These are phyloP conservation scores for Lasioglossum vierecki DNA, from an alignment of 2,888 invertebrate species.

Conservation along the genomic window DNA sequence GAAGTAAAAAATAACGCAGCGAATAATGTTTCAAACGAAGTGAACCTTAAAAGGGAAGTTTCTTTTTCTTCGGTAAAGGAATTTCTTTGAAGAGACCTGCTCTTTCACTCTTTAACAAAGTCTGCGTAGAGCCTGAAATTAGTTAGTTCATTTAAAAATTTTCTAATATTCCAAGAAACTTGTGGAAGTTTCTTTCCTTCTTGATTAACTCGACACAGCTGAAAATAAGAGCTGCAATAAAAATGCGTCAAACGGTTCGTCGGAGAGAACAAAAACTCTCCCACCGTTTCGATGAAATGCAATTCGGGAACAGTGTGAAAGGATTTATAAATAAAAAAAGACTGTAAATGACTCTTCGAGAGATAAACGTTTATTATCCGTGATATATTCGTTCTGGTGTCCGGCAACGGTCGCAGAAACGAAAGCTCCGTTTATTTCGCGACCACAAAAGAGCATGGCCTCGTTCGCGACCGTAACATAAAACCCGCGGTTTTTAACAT, in stretches of 20 bases:
- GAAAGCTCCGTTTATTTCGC: neutral
- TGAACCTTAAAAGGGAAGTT: too few relatives aligned
- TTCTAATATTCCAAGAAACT: too few relatives aligned
- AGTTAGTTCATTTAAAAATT: too few relatives aligned
- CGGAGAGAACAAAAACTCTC: neutral
- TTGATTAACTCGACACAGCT: too few relatives aligned
- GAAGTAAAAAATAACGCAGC: neutral
- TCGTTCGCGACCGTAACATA: neutral
- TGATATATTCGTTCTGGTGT: neutral
- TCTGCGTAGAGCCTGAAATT: too few relatives aligned
- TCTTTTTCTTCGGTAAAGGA: too few relatives aligned
- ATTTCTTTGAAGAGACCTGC: too few relatives aligned
- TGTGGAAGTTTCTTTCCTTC: too few relatives aligned
- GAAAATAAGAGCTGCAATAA: too few relatives aligned
- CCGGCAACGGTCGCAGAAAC: neutral
- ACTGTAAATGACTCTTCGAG: neutral
- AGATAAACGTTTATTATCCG: neutral
- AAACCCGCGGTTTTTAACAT: neutral
- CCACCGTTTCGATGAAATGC: neutral
- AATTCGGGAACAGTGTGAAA: neutral
- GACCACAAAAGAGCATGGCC: neutral
- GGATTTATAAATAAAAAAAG: neutral
- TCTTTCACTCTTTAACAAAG: too few relatives aligned
- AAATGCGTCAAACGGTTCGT: neutral
- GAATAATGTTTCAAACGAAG: too few relatives aligned